Evolutionary conservation across 2,888 invertebrate species (phyloP), one percentile per base, ranked within the genome.

Genomic region (Meliscaeva auricollis): DNA sequence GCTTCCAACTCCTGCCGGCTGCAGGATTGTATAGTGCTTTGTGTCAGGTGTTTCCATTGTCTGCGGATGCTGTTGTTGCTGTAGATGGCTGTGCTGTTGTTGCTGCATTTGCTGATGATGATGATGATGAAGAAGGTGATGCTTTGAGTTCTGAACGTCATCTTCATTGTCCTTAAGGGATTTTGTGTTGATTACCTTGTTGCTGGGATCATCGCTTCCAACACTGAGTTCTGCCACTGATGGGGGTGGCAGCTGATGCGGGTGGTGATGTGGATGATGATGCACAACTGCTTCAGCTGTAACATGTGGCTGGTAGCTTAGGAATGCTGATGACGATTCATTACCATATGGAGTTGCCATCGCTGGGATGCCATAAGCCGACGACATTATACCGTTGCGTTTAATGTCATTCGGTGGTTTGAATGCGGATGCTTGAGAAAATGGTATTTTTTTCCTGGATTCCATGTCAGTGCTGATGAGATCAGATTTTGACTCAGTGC

Each of bases 11-110:
- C 95, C 96, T 11, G 97, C 97, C 0, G 97, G 97, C 92, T 97
- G 97, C 87, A 97, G 93, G 88, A 97, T 97, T 82, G 97, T 97
- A 90, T 97, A 97, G 91, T 97, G 97, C 92, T 97, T 97, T 82
- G 95, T 95, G 83, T 91, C 91, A 32, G 93, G 93, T 72, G 93
- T 93, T 87, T 90, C 90, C 50, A 90, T 87, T 79, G 87, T 83
- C 72, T 87, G 44, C 54, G 81, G 54, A 81, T 88, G 76, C 15
- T 83, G 87, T 35, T 82, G 81, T 41, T 69, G 87, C 17, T 85
- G 73, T 11, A 70, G 69, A 48, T 79, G 46, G 80, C 50, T 81
- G 73, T 64, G 79, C 1, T 54, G 79, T 38, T 66, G 77, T 20
- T 60, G 84, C 22, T 69, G 83, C 41, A 88, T 30, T 75, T 87